phyloP scores from a whole-genome alignment of 2,888 invertebrate species.

The Caenorhabditis sp. region DNA sequence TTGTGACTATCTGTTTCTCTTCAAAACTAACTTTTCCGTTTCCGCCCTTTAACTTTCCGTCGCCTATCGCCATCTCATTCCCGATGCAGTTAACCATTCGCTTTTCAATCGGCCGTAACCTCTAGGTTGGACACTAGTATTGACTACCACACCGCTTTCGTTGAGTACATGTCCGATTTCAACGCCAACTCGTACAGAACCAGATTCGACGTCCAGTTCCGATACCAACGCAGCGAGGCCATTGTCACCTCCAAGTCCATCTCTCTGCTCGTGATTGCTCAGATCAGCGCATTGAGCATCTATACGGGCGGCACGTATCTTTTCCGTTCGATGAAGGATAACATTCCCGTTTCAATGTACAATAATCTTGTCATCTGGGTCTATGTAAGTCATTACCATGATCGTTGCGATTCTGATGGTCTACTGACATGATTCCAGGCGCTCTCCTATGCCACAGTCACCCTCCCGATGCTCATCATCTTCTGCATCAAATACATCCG shows the following conservation, averaged over 20 bases:
- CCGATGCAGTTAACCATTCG: too few species aligned
- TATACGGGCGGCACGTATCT: slow-evolving; percentile 48
- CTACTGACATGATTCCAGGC: too few species aligned
- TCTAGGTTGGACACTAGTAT: slow-evolving; percentile 36
- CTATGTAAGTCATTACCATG: too few species aligned
- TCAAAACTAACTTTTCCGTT: not conserved
- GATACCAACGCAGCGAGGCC: slow-evolving; percentile 49
- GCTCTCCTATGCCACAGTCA: slow-evolving; percentile 44
- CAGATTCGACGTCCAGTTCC: slow-evolving; percentile 46
- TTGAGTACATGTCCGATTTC: slow-evolving; percentile 44
- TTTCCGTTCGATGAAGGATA: slow-evolving; percentile 21
- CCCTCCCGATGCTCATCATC: slow-evolving; percentile 43
- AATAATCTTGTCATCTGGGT: slow-evolving; percentile 48
- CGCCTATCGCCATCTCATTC: too few species aligned
- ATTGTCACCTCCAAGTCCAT: slow-evolving; percentile 53
- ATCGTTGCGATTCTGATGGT: too few species aligned
- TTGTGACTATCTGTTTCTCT: not conserved
- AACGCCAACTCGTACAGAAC: slow-evolving; percentile 47
- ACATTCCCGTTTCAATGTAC: slow-evolving; percentile 43
- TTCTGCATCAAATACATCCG: slow-evolving; percentile 49
- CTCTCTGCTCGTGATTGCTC: slow-evolving; percentile 45
- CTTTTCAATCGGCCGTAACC: slow-evolving; percentile 2
- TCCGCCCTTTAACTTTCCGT: not conserved
- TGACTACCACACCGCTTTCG: slow-evolving; percentile 40
- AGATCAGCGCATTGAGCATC: slow-evolving; percentile 40